Base-by-base conservation (phyloP, 2,797 vertebrate species). In the Coreius guichenoti region DNA sequence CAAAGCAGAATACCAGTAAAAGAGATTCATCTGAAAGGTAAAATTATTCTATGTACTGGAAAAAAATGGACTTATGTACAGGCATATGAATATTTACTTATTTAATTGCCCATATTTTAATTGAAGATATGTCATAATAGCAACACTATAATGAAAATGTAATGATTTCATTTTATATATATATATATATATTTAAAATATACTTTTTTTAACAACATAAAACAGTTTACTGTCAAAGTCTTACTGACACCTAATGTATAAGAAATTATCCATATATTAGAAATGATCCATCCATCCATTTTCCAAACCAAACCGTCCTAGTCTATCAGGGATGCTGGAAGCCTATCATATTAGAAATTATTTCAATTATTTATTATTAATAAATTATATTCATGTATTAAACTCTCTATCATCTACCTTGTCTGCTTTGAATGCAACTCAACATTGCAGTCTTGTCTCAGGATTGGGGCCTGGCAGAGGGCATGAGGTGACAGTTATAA, bases 401-500 rank as follows among this genome's bases (percentile, higher is more conserved):
- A 63, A 43, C 36, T 63, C 4, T 61, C 8, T 3, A n/a, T 51
- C 4, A 19, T 29, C n/a, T 73, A 8, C 47, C 1, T 75, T 54
- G 47, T 33, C 26, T 39, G 47, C 26, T 58, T 26, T 72, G 68
- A 82, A 61, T 16, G 26, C n/a, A 47, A 43, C 54, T 82, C 49
- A 61, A 43, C 54, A 61, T 75, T 47, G 51, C n/a, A 65, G 21
- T 33, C 39, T 39, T 23, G 23, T 65, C 56, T 47, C 56, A 56
- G 39, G 12, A 47, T 26, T 69, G 39, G 29, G 21, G 29, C 26
- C 43, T 65, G 43, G 39, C 3, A 43, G 56, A 68, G 16, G 78
- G 19, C 49, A 67, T 11, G 9, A 74, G 5, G 56, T 77, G 80
- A 78, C 78, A 67, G 84, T 65, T 75, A 81, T 82, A 80, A 63